phyloP scores from a whole-genome alignment of 2,888 invertebrate genomes.

The Ophion slaviceki region DNA sequence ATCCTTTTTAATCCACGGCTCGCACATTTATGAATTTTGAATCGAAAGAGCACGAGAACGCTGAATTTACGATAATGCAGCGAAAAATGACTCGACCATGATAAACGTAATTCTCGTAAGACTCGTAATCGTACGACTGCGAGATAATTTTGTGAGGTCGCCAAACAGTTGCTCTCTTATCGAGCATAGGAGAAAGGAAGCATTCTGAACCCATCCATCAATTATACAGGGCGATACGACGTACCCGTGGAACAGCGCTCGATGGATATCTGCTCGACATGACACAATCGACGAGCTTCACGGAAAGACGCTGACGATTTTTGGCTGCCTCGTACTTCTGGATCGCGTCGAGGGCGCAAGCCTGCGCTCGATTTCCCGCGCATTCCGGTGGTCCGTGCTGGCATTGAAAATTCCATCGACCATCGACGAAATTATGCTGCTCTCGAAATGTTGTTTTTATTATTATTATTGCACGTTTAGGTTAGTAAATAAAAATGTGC shows the following conservation, averaged over 20 bases:
- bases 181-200: neutral
- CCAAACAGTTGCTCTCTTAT: neutral
- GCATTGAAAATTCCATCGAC: constrained; percentile 81
- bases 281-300: constrained; percentile 82
- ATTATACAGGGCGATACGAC: constrained; percentile 8
- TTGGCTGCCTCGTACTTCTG: constrained; percentile 69
- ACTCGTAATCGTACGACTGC: neutral
- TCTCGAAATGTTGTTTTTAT: constrained; percentile 24
- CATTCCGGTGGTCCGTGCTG: constrained; percentile 85
- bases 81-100: neutral
- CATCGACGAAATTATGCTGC: constrained; percentile 65
- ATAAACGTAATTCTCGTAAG: neutral
- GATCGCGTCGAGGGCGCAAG: constrained; percentile 83
- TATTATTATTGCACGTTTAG: neutral
- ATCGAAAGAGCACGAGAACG: neutral
- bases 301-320: constrained; percentile 67
- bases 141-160: neutral
- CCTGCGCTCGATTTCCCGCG: constrained; percentile 84
- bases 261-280: constrained; percentile 78
- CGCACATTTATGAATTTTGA: neutral
- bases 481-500: too few relatives aligned
- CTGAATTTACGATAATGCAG: neutral
- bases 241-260: constrained; percentile 74
- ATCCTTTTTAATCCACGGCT: neutral
- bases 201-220: neutral